Percentiles rank a stretch among this genome's conserved stretches.
Conservation (phyloP, 2,113 vertebrate genomes). For the Onychostruthus taczanowskii region DNA sequence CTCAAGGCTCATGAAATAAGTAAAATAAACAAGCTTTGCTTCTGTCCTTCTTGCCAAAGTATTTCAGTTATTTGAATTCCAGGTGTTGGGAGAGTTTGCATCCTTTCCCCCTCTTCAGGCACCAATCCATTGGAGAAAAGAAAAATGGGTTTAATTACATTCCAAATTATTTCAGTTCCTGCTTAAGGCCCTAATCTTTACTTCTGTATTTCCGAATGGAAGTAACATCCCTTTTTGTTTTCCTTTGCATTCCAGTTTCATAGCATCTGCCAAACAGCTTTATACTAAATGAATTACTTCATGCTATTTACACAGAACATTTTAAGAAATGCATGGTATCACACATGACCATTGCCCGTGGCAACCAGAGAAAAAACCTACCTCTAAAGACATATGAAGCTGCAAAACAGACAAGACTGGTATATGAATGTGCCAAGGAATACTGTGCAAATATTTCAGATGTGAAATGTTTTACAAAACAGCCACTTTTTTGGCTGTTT, state of each 20-base stretch:
- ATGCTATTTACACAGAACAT: conserved; percentile 34
- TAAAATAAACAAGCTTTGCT: not conserved
- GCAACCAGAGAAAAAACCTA: not conserved
- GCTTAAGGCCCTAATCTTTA: not conserved
- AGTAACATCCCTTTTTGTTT: not conserved
- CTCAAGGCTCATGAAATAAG: not conserved
- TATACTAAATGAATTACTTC: conserved; percentile 14
- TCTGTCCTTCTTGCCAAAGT: not conserved
- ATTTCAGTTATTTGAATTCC: not conserved
- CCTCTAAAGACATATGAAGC: not conserved
- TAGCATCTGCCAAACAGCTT: conserved; percentile 3
- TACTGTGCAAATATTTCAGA: not conserved
- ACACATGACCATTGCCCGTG: not conserved
- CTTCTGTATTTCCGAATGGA: not conserved
- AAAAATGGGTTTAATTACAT: not conserved
- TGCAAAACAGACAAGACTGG: not conserved
- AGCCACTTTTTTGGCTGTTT: not conserved
- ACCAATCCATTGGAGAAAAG: rapidly evolving
- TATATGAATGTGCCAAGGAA: not conserved
- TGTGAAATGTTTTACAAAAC: not conserved
- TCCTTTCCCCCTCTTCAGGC: not conserved
- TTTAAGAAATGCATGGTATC: not conserved
- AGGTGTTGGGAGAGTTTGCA: not conserved
- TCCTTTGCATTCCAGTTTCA: not conserved
- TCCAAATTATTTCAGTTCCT: not conserved